These are phyloP conservation scores for Podocnemis expansa DNA, from an alignment of 2,113 vertebrate species.

Conservation along the genomic window DNA sequence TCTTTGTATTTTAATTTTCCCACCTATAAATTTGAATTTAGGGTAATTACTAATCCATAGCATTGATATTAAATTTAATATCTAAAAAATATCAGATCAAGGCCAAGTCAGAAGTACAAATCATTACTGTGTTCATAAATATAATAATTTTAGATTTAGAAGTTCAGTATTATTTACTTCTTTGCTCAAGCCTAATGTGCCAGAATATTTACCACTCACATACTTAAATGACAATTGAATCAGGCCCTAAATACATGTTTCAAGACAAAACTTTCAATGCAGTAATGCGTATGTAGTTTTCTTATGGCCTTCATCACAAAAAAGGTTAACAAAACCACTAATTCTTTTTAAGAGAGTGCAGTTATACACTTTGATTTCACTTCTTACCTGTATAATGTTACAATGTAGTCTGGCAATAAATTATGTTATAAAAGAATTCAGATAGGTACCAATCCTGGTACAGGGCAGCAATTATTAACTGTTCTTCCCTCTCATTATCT, in stretches of 20 bases:
- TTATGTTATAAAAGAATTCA: not conserved
- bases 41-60: not conserved
- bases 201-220: not conserved
- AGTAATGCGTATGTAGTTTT: not conserved
- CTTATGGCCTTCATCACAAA: not conserved
- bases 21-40: not conserved
- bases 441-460: not conserved
- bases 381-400: not conserved
- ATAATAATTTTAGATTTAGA: not conserved
- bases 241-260: not conserved
- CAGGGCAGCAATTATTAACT: not conserved
- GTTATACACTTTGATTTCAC: not conserved
- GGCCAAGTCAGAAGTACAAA: not conserved
- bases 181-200: not conserved
- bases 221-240: not conserved
- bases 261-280: not conserved
- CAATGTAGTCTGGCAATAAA: not conserved
- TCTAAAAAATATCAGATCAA: not conserved
- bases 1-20: not conserved
- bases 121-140: not conserved
- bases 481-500: not conserved
- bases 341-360: not conserved
- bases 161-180: not conserved
- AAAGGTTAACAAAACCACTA: accelerated
- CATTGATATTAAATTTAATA: not conserved